Evolutionary conservation across 2,797 vertebrate genomes (phyloP), one percentile per base, ranked within the genome.

Genomic region (Rhabdomys pumilio): DNA sequence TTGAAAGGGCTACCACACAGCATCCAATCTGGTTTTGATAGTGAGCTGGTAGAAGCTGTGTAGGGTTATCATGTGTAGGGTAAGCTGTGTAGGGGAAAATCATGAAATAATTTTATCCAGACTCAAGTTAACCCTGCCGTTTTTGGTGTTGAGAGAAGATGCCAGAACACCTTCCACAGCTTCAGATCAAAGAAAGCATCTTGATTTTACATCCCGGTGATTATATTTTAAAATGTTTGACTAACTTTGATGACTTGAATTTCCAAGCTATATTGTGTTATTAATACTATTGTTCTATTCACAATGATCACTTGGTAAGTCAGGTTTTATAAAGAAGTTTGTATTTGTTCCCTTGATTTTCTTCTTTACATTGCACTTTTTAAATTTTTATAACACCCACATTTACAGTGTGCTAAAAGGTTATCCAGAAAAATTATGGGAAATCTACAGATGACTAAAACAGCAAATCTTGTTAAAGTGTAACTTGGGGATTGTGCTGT

Each of bases 1-100:
- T 96, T 97, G 91, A 93, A 97, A 97, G 41, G 9, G 75, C 34
- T 47, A 65, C 82, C 92, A 14, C 50, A 92, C 29, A 69, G 59
- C 65, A 38, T 22, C 76, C 92, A 29, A 91, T 20, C 3, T 80
- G 7, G 10, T 76, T 97, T 92, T 94, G 41, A 9, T 0, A 15
- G 79, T 63, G 14, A 15, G 59, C 93, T 79, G 38, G 61, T 77
- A 61, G 92, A 72, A 75, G 24, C 53, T 57, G 77, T 63, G 11
- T 83, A 41, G 38, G n/a, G 50, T 50, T 50, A 50, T 50, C 50
- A 50, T 50, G 50, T 50, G 10, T 50, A 50, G 50, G 50, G 50
- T 50, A 50, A 50, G 50, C 50, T 50, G 50, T 50, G 10, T 50
- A 50, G 50, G 50, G 50, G 61, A 80, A 96, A 93, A 67, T 5